Base-by-base conservation (phyloP, 2,113 vertebrate genomes). In the Hippocampus mohnikei region DNA sequence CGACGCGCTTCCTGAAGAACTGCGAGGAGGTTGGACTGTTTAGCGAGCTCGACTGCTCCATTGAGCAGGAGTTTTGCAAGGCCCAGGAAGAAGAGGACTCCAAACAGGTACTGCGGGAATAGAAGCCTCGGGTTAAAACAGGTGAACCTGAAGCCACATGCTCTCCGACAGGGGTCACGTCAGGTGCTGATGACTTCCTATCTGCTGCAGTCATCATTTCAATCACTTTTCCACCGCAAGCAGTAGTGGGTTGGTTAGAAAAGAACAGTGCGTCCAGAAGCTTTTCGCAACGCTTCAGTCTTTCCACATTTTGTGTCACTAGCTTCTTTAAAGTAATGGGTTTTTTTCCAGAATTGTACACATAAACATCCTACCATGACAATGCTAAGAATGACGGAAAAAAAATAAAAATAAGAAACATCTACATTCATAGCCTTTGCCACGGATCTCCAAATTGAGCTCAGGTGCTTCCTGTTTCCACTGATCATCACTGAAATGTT, bases 11-110 rank as follows among this genome's bases (percentile, higher is more conserved):
- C 85, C 89, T 99, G 91, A 99, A 99, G 93, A 98, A 98, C 91
- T 98, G 97, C 67, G 97, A 99, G 85, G 97, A 99, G 83, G 97
- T 99, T 61, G 97, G 97, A 53, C 92, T 99, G 84, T 99, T 99
- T 91, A 98, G 92, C 8, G 97, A 99, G 71, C 94, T 99, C 42
- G 97, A 98, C 83, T 98, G 97, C 88, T 96, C 96, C 85, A 93
- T 98, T 2, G 96, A 99, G 84, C 97, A 98, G 62, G 96, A 99
- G 86, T 98, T 98, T 83, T 93, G 96, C 88, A 98, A 97, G 88
- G 96, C 93, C 59, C 96, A 98, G 88, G 97, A 98, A 85, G 95
- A 98, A 71, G 97, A 99, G 79, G 97, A 94, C 91, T 96, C 89
- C 81, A 99, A 98, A 92, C 94, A 95, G 95, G 97, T 98, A 93